Evolutionary conservation across 1,140 invertebrate species (phyloP), one percentile per base, ranked within the genome.

Genomic region (Phymastichus coffea): DNA sequence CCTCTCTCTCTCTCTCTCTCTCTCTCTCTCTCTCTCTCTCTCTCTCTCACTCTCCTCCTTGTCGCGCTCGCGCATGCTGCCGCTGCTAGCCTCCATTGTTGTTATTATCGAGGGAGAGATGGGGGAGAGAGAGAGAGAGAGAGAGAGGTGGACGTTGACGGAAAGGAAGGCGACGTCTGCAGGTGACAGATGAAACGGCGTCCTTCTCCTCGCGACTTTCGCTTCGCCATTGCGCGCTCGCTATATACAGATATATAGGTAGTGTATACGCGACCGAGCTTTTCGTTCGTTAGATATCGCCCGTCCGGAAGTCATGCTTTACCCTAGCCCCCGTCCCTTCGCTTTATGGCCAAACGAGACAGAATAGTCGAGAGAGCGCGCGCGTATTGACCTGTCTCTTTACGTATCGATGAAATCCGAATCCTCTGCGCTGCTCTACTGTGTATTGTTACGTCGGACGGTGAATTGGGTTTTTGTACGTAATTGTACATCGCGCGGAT

Each of bases 91-190:
- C 28, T 74, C 75, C 67, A 78, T 77, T 78, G 76, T 79, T 79
- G 75, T 79, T 79, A 74, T 79, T 79, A 77, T 77, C 76, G 77
- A 78, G n/a, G n/a, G n/a, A 76, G 74, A 68, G 70, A 66, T 64
- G 52, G 64, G 38, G 38, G 51, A 62, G 64, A 61, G 67, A 66
- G 61, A 17, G 43, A 14, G 14, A 10, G 30, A 46, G 25, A 4
- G 26, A 4, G 63, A 57, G 67, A 71, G 73, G 70, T 71, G 69
- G 69, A 74, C 67, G 75, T 76, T 79, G 76, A 79, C 75, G 75
- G 74, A 79, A 80, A 79, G 75, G 73, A 79, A 78, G 75, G 73
- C 75, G 74, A 76, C 75, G 75, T 79, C 77, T 80, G 77, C 75
- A 78, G 74, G 76, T 79, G 75, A 77, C 77, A 77, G 74, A 78